These are phyloP conservation scores for Coecobrya sp. DNA, from an alignment of 2,888 invertebrate species.

Conservation along the genomic window DNA sequence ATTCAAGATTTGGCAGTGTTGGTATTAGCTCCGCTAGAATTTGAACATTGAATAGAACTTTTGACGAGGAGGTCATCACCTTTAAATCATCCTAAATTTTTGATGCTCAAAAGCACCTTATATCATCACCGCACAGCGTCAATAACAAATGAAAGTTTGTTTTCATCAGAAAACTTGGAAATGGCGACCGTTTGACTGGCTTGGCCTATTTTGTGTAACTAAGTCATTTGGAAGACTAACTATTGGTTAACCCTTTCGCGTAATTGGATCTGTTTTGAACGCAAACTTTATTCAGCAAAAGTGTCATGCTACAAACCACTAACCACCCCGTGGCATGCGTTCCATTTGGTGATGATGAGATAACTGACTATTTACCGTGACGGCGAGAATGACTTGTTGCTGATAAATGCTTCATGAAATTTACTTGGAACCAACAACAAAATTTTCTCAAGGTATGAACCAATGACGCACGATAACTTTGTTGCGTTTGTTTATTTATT, in stretches of 20 bases:
- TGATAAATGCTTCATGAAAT: too few species aligned
- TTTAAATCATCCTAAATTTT: background rate
- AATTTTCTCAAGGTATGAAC: background rate
- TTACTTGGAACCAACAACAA: background rate
- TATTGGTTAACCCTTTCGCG: background rate
- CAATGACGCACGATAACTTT: background rate
- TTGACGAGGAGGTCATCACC: background rate
- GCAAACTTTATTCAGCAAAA: background rate
- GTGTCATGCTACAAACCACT: background rate
- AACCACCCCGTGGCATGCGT: slow-evolving; percentile 24
- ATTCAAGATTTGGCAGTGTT: too few species aligned
- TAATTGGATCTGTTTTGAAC: slow-evolving; percentile 16
- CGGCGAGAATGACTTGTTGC: too few species aligned
- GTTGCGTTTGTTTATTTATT: background rate
- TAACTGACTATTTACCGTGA: background rate
- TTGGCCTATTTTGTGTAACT: background rate
- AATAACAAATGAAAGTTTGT: background rate
- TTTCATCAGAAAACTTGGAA: background rate
- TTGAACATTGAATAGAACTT: too few species aligned
- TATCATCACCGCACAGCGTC: background rate
- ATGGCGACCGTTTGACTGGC: slow-evolving; percentile 8
- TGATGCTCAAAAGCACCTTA: background rate
- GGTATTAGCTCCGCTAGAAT: too few species aligned
- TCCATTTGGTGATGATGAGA: background rate
- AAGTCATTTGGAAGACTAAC: background rate